phyloP scores from a whole-genome alignment of 2,113 vertebrate species.

The Rhynchomys soricoides region DNA sequence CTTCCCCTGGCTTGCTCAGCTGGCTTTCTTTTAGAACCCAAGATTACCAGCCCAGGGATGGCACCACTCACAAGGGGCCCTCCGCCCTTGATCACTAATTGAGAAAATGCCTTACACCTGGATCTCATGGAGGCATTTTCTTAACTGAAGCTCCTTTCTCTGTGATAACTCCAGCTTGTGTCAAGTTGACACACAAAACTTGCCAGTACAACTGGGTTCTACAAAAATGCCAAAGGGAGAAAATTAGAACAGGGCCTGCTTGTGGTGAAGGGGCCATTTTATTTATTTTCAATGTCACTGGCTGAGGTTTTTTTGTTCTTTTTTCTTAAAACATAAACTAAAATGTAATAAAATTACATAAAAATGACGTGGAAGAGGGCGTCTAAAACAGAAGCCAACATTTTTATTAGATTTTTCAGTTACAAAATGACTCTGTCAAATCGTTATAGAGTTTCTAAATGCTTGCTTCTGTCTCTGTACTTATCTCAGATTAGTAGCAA shows the following conservation, averaged over 20 bases:
- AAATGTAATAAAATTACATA: slow-evolving; percentile 36
- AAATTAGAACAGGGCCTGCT: neutral
- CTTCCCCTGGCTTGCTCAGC: too few relatives aligned
- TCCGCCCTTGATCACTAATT: too few relatives aligned
- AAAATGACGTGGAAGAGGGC: slow-evolving; percentile 14
- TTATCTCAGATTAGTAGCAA: neutral
- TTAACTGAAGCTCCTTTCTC: too few relatives aligned
- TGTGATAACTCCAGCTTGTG: too few relatives aligned
- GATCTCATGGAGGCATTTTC: too few relatives aligned
- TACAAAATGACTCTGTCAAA: slow-evolving; percentile 9
- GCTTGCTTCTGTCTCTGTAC: neutral
- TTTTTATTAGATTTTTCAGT: slow-evolving; percentile 53
- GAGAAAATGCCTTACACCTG: too few relatives aligned
- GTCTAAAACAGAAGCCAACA: neutral
- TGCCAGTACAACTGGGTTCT: too few relatives aligned
- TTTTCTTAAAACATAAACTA: neutral
- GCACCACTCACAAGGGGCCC: too few relatives aligned
- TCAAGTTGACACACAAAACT: too few relatives aligned
- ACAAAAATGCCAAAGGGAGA: neutral
- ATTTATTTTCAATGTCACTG: slow-evolving; percentile 24
- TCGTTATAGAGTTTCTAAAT: slow-evolving; percentile 9
- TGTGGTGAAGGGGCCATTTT: neutral
- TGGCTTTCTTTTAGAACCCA: too few relatives aligned
- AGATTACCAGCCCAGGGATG: too few relatives aligned
- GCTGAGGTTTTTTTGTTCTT: neutral